Percentiles rank a stretch among this genome's conserved stretches.
phyloP scores from a whole-genome alignment of 1,140 invertebrate genomes.

The silkworm (Bombyx mori) region DNA sequence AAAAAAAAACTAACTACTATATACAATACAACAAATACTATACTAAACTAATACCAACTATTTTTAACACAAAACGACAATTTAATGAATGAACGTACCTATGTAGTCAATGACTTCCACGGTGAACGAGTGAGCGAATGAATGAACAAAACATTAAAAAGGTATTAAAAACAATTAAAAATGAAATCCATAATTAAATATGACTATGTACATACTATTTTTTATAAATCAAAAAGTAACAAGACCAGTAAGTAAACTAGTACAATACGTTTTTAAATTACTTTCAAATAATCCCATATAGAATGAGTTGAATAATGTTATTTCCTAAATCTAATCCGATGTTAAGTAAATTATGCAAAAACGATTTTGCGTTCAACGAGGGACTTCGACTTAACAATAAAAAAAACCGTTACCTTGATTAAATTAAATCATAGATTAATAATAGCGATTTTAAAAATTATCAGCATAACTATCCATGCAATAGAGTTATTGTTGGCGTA shows the following conservation, averaged over 20 bases:
- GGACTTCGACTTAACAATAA: no score
- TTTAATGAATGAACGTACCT: constrained; percentile 24
- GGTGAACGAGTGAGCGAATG: constrained; percentile 20
- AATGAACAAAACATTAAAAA: constrained; percentile 9
- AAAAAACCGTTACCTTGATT: no score
- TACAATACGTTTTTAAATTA: neutral
- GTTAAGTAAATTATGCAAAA: neutral
- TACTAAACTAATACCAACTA: neutral
- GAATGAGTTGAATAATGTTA: neutral
- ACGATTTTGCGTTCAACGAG: no score
- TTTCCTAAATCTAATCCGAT: neutral
- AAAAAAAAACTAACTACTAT: neutral
- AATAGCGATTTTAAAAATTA: no score
- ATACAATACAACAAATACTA: neutral
- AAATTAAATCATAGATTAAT: no score
- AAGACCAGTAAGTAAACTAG: constrained; percentile 2
- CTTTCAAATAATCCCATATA: neutral
- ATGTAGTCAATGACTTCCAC: constrained; percentile 25
- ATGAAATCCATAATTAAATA: no score
- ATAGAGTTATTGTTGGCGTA: no score
- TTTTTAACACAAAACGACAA: neutral
- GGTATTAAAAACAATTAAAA: no score
- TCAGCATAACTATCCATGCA: no score
- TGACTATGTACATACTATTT: no score
- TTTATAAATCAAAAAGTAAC: neutral